Evolutionary conservation across 2,113 vertebrate species (phyloP).

Genomic region (Oncorhynchus nerka): DNA sequence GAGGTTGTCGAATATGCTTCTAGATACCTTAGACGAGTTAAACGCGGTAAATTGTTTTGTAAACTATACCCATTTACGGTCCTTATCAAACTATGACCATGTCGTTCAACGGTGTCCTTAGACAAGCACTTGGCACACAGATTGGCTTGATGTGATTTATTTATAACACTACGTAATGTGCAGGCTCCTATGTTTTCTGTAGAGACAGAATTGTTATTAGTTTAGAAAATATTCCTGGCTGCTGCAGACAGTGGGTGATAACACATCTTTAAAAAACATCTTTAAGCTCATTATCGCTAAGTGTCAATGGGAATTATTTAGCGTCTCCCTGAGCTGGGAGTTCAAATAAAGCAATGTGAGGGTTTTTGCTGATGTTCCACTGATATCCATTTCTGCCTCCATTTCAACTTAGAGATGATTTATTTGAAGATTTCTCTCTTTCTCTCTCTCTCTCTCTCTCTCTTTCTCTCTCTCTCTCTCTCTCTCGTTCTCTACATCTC

Average conservation of each 20-base stretch:
- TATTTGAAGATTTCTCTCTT: constrained; percentile 38
- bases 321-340: constrained; percentile 42
- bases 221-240: constrained; percentile 43
- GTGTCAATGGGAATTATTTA: constrained; percentile 58
- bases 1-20: neutral
- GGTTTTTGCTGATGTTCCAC: constrained; percentile 43
- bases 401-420: constrained; percentile 24
- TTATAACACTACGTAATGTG: neutral
- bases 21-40: neutral
- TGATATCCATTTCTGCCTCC: constrained; percentile 47
- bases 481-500: constrained; percentile 44
- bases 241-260: constrained; percentile 46
- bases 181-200: neutral
- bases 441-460: constrained; percentile 31
- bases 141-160: neutral
- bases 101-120: neutral
- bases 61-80: too few species aligned
- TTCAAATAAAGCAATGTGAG: constrained; percentile 43
- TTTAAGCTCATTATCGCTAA: constrained; percentile 73
- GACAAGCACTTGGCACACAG: neutral
- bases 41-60: neutral
- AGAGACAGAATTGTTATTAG: constrained; percentile 52
- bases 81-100: neutral
- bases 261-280: constrained; percentile 64
- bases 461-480: constrained; percentile 21